Evolutionary conservation across 2,113 vertebrate genomes (phyloP).

Genomic region (Perca flavescens): DNA sequence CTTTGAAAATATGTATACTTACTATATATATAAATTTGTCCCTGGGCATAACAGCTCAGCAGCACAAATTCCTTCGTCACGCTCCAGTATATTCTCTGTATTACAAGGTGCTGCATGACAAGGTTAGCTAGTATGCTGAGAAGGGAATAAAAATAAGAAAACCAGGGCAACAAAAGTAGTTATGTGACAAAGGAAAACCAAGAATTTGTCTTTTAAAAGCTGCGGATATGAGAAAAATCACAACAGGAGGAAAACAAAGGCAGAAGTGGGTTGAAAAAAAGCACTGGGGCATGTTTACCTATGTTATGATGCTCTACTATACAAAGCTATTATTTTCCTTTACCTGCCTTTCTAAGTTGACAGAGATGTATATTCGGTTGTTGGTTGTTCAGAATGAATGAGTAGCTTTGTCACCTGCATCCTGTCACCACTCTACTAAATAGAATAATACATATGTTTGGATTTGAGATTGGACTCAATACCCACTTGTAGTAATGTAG

Average conservation of each 20-base stretch:
- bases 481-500: background rate
- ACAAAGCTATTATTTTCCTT: no score
- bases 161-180: constrained; percentile 1
- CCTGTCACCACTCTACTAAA: background rate
- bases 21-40: no score
- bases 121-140: background rate
- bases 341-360: background rate
- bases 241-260: constrained; percentile 3
- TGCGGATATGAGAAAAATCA: constrained; percentile 15
- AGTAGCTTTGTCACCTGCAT: background rate
- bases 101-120: constrained; percentile 1
- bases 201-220: constrained; percentile 33
- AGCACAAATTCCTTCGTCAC: constrained; percentile 1
- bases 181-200: background rate
- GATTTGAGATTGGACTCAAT: background rate
- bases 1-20: background rate
- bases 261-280: constrained; percentile 1
- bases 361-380: background rate
- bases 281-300: background rate
- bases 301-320: background rate
- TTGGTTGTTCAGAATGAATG: background rate
- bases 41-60: background rate
- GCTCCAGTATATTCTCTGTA: constrained; percentile 18
- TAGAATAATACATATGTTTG: background rate
- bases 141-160: background rate